Evolutionary conservation across 2,797 vertebrate species (phyloP), one percentile per base, ranked within the genome.

Genomic region (Lutjanus campechanus): DNA sequence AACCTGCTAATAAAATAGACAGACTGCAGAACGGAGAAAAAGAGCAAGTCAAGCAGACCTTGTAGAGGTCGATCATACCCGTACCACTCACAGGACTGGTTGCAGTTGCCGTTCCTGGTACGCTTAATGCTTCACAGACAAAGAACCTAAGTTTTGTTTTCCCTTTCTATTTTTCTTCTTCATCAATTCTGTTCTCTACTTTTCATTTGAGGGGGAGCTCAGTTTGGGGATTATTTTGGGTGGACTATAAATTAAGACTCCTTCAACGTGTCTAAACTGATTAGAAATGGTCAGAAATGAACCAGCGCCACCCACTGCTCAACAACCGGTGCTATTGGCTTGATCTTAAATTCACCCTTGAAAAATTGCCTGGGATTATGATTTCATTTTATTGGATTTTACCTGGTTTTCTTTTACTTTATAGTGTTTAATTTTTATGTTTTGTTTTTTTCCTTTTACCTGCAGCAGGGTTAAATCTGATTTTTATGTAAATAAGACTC

Each of bases 401-500:
- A 72, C 80, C 49, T 78, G 20, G 5, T 69, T 84, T 87, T 25
- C 17, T 79, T 86, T 82, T 13, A 17, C 83, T 85, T 82, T 79
- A 1, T 73, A 65, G 53, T 68, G 46, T 69, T 77, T 56, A 36
- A 36, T 36, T 36, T 36, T 36, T 36, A 36, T 36, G 29, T 36
- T 11, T 47, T 58, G 19, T 51, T 63, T 77, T 8, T 7, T 51
- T 53, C n/a, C 61, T 77, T 86, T 77, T 63, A 77, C 73, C 89
- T 83, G 69, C 86, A 82, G 84, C 79, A 86, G 91, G 88, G 84
- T 93, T 85, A 41, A 81, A 71, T 91, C 85, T 66, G 79, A 92
- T 83, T 89, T 90, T 67, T 62, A 70, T 94, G 93, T 94, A 93
- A 90, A 93, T 94, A 93, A 72, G 89, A 65, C 87, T 93, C 89